Evolutionary conservation across 1,140 invertebrate species (phyloP).

Genomic region (Oryctes rhinoceros): DNA sequence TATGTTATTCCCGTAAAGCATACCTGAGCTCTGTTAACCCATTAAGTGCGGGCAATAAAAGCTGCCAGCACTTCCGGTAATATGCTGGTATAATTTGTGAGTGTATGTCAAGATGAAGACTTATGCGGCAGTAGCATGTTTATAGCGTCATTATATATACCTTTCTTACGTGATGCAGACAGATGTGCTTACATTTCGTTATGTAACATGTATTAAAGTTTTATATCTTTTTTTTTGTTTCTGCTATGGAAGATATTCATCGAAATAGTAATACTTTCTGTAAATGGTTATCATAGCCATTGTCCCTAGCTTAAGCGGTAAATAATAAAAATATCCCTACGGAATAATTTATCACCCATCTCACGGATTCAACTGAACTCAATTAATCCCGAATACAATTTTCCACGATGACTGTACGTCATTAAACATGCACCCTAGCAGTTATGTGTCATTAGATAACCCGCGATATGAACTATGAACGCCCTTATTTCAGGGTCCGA

Average conservation of each 20-base stretch:
- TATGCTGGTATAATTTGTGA: conserved; percentile 5
- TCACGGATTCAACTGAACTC: not conserved
- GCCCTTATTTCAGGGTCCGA: not conserved
- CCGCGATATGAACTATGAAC: not conserved
- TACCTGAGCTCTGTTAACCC: conserved; percentile 2
- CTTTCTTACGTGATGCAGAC: too few relatives aligned
- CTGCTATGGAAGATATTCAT: too few relatives aligned
- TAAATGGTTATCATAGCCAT: too few relatives aligned
- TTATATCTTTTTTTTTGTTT: too few relatives aligned
- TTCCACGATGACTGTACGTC: conserved; percentile 12
- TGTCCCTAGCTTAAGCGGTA: too few relatives aligned
- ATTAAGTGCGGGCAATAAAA: not conserved
- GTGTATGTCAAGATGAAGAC: not conserved
- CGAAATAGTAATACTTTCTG: too few relatives aligned
- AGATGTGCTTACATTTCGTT: too few relatives aligned
- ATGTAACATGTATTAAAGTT: too few relatives aligned
- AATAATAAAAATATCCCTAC: not conserved
- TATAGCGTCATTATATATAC: too few relatives aligned
- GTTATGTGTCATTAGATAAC: conserved; percentile 12
- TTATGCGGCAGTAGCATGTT: not conserved
- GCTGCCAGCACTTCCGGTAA: not conserved
- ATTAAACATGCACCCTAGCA: conserved; percentile 2
- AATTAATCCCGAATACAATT: conserved; percentile 5
- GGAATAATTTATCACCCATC: not conserved
- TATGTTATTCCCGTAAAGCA: not conserved